Conservation (phyloP, 2,797 vertebrate species). For the Xenops minutus region DNA sequence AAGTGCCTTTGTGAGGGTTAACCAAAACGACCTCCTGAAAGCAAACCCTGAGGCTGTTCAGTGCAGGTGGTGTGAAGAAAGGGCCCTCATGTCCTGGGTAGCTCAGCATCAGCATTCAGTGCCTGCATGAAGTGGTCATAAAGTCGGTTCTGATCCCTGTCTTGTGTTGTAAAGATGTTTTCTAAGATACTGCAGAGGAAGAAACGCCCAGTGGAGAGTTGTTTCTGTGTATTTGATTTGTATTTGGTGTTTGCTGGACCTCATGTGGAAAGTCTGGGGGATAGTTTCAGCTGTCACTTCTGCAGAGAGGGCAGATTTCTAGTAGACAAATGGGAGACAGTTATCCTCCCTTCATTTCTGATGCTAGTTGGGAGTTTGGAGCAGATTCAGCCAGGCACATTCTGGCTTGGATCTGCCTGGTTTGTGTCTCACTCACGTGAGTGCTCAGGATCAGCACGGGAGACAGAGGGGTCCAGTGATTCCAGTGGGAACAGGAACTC, state of each 20-base stretch:
- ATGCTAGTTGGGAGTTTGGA: background rate
- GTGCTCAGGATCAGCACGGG: background rate
- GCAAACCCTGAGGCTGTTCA: background rate
- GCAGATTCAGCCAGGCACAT: background rate
- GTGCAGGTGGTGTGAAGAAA: background rate
- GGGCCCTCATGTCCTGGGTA: fast-evolving
- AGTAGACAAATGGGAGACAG: background rate
- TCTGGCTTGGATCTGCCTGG: background rate
- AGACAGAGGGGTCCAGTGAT: background rate
- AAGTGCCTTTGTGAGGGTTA: background rate
- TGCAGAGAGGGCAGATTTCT: background rate
- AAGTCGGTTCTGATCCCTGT: background rate
- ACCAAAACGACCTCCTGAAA: background rate
- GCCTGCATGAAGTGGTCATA: background rate
- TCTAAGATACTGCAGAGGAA: background rate
- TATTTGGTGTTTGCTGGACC: background rate
- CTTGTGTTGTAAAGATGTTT: background rate
- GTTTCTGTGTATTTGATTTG: background rate
- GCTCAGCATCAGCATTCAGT: background rate
- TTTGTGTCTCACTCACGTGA: background rate
- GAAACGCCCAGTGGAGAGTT: background rate
- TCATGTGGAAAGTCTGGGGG: background rate
- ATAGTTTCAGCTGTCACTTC: background rate
- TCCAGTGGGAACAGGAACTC: background rate
- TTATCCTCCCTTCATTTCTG: background rate